Conservation (phyloP, 2,797 vertebrate species). For the Cygnus olor region DNA sequence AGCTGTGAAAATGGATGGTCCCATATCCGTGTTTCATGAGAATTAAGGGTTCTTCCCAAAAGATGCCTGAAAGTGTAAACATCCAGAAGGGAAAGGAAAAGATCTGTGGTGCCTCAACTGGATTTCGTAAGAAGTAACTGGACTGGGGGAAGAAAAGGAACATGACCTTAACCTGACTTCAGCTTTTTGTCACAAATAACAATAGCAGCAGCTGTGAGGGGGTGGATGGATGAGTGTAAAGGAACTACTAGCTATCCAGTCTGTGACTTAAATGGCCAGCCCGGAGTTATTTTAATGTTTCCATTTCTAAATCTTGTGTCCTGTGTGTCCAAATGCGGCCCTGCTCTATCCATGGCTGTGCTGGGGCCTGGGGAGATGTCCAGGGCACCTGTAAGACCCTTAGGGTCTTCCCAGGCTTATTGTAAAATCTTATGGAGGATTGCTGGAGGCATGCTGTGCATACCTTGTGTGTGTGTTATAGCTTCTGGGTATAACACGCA, state of each 20-base stretch:
- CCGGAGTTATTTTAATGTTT: not conserved
- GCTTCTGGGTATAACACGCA: accelerated
- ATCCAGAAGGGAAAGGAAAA: not conserved
- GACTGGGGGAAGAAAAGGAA: not conserved
- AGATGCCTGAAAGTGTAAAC: not conserved
- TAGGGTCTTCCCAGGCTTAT: not conserved
- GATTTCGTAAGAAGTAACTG: not conserved
- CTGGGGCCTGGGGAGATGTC: not conserved
- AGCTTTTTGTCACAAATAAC: not conserved
- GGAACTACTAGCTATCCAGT: accelerated
- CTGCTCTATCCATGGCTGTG: not conserved
- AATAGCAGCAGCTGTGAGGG: not conserved
- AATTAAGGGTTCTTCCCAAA: not conserved
- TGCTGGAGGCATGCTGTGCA: not conserved
- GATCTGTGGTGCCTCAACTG: not conserved
- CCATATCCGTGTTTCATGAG: not conserved
- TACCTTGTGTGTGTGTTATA: too few species aligned
- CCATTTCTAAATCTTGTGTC: accelerated
- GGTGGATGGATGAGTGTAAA: not conserved
- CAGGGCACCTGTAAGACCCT: not conserved
- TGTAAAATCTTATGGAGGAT: not conserved
- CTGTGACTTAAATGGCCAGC: not conserved
- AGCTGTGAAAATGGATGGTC: not conserved
- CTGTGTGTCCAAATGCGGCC: not conserved
- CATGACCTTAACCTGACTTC: not conserved